Evolutionary conservation across 2,888 invertebrate species (phyloP), one percentile per base, ranked within the genome.

Genomic region (Plebejus melissa): DNA sequence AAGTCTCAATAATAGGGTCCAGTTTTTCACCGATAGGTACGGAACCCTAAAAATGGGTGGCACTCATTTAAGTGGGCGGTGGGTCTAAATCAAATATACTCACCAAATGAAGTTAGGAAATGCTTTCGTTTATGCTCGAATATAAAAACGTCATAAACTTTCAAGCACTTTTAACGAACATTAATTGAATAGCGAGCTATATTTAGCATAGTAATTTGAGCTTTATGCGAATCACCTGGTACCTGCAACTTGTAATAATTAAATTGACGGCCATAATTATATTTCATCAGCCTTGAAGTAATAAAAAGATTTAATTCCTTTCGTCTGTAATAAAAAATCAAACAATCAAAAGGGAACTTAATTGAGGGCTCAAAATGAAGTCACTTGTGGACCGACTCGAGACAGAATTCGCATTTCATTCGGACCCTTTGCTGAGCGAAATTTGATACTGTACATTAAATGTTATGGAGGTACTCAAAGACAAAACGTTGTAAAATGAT

Each of bases 51-150:
- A 80, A 79, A 79, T 77, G 76, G 75, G 46, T 77, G 76, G 74
- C 69, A 78, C 76, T 79, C 76, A 79, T 78, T 77, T 77, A 76
- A 77, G 77, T 75, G 74, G 75, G 41, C 38, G 41, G 58, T 36
- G 74, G 77, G 70, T 50, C 76, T 76, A 76, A 76, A 76, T 79
- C 69, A 75, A 57, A 75, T 76, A 76, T 75, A 75, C 69, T 75
- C 70, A 58, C 57, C 58, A 32, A 71, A 71, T 46, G 9, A 57
- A 57, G 70, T 75, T 70, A 69, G 75, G 28, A 32, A 72, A 54
- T 72, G 28, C 4, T 54, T 54, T 32, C 71, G 41, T 71, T 71
- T 46, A 9, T 28, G 2, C n/a, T 28, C 9, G 4, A 50, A 4
- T 54, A 16, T 72, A n/a, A 72, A 72, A 54, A 72, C 16, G 65